A percentile compares a stretch with the other conserved stretches of the same genome.
These are phyloP conservation scores for Poecilia latipinna DNA, from an alignment of 2,113 vertebrate species.

Conservation along the genomic window DNA sequence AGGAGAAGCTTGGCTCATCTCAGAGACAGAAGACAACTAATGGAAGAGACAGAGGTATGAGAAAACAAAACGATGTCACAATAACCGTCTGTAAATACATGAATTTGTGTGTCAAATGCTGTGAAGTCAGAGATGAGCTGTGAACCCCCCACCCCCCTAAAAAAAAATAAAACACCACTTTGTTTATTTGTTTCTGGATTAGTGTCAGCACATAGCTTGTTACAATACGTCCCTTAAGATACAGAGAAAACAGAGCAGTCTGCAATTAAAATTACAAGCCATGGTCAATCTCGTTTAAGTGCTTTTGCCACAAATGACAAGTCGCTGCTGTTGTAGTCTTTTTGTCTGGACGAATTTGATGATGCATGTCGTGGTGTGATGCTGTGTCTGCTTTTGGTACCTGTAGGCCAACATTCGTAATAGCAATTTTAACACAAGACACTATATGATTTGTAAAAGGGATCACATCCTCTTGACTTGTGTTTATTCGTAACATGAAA, in stretches of 20 bases:
- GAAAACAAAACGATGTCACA: constrained; percentile 25
- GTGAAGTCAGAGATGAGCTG: constrained; percentile 47
- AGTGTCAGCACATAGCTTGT: constrained; percentile 76
- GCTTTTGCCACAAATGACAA: constrained; percentile 77
- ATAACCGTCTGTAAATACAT: constrained; percentile 45
- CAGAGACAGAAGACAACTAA: constrained; percentile 63
- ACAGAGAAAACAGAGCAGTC: constrained; percentile 68
- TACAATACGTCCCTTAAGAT: constrained; percentile 76
- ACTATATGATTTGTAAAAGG: constrained; percentile 31
- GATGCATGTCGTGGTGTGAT: constrained; percentile 65
- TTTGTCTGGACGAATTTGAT: constrained; percentile 74
- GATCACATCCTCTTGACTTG: constrained; percentile 30
- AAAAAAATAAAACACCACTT: constrained; percentile 78
- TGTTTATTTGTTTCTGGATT: constrained; percentile 95
- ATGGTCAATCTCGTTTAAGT: constrained; percentile 79
- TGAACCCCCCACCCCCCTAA: background rate
- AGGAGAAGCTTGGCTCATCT: constrained; percentile 68
- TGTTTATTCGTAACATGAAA: constrained; percentile 31
- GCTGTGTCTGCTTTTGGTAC: constrained; percentile 54
- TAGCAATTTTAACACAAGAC: constrained; percentile 25
- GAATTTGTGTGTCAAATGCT: constrained; percentile 48
- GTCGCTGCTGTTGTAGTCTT: constrained; percentile 72
- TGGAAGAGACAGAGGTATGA: constrained; percentile 76
- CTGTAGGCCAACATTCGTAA: constrained; percentile 61
- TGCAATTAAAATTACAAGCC: constrained; percentile 82